Conservation (phyloP, 2,888 invertebrate species). For the Chrysolina haemoptera region DNA sequence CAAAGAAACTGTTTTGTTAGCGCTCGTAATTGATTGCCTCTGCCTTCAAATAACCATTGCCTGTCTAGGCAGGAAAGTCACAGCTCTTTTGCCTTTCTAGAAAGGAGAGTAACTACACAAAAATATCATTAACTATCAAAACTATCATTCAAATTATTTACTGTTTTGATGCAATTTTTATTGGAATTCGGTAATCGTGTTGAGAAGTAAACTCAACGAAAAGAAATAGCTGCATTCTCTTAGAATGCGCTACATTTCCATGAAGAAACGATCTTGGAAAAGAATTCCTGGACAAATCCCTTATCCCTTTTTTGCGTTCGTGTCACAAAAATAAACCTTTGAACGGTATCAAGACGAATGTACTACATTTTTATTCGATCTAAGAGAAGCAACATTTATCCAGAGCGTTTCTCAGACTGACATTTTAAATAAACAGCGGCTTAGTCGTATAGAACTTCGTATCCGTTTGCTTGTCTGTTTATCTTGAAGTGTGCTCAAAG, state of each 20-base stretch:
- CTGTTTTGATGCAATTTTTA: too few relatives aligned
- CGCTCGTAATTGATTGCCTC: too few relatives aligned
- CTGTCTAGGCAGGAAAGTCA: too few relatives aligned
- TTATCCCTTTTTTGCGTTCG: conserved; percentile 40
- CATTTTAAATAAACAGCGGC: conserved; percentile 44
- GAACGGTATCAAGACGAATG: conserved; percentile 49
- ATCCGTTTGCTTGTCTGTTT: neutral
- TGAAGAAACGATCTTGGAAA: conserved; percentile 16
- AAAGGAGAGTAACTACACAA: too few relatives aligned
- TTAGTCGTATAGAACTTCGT: conserved; percentile 28
- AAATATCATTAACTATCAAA: too few relatives aligned
- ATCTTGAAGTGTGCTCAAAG: neutral
- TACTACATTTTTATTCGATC: conserved; percentile 47
- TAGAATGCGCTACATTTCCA: neutral
- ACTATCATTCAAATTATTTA: too few relatives aligned
- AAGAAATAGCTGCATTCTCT: neutral
- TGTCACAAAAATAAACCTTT: conserved; percentile 49
- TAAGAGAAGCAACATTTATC: conserved; percentile 40
- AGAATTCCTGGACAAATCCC: conserved; percentile 42
- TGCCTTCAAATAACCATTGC: too few relatives aligned
- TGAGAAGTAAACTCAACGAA: neutral
- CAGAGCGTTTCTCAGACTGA: conserved; percentile 37
- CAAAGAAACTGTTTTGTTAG: too few relatives aligned
- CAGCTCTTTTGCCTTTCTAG: too few relatives aligned
- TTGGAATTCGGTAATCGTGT: too few relatives aligned